Evolutionary conservation across 2,113 vertebrate species (phyloP), one percentile per base, ranked within the genome.

Genomic region (Paramormyrops kingsleyae): DNA sequence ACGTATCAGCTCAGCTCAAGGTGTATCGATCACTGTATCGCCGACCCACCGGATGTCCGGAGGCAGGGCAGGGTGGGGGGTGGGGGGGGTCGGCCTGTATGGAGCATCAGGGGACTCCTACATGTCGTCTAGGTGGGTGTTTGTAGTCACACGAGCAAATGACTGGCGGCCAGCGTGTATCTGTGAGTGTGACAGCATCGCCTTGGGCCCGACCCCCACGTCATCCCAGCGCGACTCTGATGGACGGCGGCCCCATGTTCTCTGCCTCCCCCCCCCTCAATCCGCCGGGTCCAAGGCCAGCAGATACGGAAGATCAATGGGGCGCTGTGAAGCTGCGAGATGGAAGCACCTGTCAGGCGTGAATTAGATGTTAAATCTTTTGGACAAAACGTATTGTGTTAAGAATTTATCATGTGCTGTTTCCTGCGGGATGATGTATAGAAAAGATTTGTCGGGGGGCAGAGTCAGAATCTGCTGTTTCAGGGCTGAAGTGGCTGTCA

Each of bases 341-440:
- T 95, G 94, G 94, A 95, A 88, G 89, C 92, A 94, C 93, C 93
- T 96, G 96, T 96, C 96, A 95, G 92, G 89, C 89, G 92, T 95
- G 95, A 96, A 96, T 96, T 96, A 96, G 96, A 96, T 96, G 96
- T 96, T 96, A 96, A 96, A 96, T 96, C 96, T 96, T 96, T 96
- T 94, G 94, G 95, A 96, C 95, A 95, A 96, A 96, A 95, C 94
- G 95, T 95, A 95, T 95, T 96, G 94, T 95, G 94, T 95, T 95
- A 94, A 94, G 94, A 95, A 95, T 96, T 96, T 96, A 96, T 96
- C 95, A 96, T 95, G 93, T 91, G 93, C 94, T 92, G 94, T 95
- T 95, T 96, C 95, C 95, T 93, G 91, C 88, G 91, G 89, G 90
- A 93, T 96, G 95, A 96, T 96, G 93, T 95, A 95, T 95, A 94